Percentiles rank a stretch among this genome's conserved stretches.
phyloP scores from a whole-genome alignment of 2,888 invertebrate species.

The Drosophila cracens region DNA sequence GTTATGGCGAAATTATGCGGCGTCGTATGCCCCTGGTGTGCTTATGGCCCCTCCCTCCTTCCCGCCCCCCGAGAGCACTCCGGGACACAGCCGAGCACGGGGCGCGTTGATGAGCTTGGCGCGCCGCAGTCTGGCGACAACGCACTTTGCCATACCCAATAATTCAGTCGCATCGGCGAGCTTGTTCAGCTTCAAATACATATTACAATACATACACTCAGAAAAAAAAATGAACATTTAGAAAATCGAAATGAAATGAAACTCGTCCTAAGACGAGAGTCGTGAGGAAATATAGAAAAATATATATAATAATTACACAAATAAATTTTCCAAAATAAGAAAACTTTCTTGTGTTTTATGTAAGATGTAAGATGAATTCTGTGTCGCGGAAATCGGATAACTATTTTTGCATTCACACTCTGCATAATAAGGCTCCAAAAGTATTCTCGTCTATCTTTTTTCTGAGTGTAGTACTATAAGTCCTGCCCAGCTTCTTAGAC shows the following conservation, averaged over 20 bases:
- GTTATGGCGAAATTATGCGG: conserved; percentile 77
- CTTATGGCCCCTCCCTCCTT: conserved; percentile 59
- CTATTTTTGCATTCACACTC: not conserved
- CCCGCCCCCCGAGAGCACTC: conserved; percentile 16
- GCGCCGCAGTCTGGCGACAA: conserved; percentile 69
- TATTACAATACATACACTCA: conserved; percentile 64
- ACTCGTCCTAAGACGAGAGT: not conserved
- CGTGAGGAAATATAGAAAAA: not conserved
- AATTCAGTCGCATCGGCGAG: conserved; percentile 33
- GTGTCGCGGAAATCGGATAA: not conserved
- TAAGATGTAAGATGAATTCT: not conserved
- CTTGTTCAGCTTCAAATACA: conserved; percentile 43
- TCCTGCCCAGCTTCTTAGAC: conserved; percentile 7
- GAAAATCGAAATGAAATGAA: not conserved
- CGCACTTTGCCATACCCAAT: conserved; percentile 59
- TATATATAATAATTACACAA: not conserved
- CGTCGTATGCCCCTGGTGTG: conserved; percentile 75
- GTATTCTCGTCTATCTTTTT: not conserved
- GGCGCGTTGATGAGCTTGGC: conserved; percentile 64
- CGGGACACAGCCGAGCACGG: conserved; percentile 43
- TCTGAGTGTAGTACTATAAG: conserved; percentile 49
- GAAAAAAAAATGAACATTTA: not conserved
- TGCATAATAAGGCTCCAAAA: not conserved
- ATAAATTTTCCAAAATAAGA: not conserved
- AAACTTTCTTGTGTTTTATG: too few species aligned